Evolutionary conservation across 2,888 invertebrate genomes (phyloP).

Genomic region (Pyralis farinalis): DNA sequence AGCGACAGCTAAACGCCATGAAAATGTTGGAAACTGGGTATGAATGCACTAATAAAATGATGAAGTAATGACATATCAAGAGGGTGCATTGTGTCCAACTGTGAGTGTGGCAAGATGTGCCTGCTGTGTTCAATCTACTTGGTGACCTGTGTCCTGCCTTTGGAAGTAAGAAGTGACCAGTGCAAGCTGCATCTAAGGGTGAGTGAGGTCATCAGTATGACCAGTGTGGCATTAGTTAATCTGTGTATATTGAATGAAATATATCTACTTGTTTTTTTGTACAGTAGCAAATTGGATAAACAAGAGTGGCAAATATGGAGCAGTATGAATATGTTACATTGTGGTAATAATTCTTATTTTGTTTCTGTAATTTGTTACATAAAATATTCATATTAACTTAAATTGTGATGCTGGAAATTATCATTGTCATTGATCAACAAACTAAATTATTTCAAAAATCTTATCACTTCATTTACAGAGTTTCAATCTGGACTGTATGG

Average conservation of each 20-base stretch:
- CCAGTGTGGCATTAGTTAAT: slow-evolving; percentile 20
- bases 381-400: neutral
- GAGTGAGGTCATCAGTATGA: slow-evolving; percentile 33
- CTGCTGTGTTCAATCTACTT: slow-evolving; percentile 28
- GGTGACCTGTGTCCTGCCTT: slow-evolving; percentile 28
- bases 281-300: slow-evolving; percentile 40
- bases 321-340: slow-evolving; percentile 19
- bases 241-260: slow-evolving; percentile 20
- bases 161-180: slow-evolving; percentile 18
- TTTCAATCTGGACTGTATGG: no score
- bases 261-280: slow-evolving; percentile 33
- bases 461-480: no score
- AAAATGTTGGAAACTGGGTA: slow-evolving; percentile 17
- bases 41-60: slow-evolving; percentile 36
- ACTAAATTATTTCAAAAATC: no score
- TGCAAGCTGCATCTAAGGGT: slow-evolving; percentile 34
- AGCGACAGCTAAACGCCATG: neutral
- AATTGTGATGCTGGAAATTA: neutral
- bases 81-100: slow-evolving; percentile 35
- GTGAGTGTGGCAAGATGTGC: slow-evolving; percentile 39
- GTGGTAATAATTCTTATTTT: slow-evolving; percentile 27
- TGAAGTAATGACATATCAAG: slow-evolving; percentile 24
- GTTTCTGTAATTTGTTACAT: neutral
- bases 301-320: slow-evolving; percentile 36
- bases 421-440: no score